These are phyloP conservation scores for Myrmophylax atrothorax DNA, from an alignment of 2,113 vertebrate genomes.

Conservation along the genomic window DNA sequence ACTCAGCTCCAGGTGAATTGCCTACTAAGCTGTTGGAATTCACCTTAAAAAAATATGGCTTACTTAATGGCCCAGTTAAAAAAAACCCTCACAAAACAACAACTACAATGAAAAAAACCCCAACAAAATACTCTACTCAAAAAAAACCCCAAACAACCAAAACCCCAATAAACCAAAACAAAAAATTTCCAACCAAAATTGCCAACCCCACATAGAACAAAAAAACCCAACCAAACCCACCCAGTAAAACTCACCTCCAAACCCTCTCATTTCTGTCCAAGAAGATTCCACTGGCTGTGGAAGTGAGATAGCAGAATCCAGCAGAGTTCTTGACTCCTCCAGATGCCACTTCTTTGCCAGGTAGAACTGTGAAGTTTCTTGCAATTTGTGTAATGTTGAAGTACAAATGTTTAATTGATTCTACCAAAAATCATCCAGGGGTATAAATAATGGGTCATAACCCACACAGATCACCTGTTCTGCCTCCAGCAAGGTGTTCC, in stretches of 20 bases:
- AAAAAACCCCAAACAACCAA: not conserved
- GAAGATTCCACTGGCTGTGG: not conserved
- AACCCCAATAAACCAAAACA: not conserved
- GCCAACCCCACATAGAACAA: not conserved
- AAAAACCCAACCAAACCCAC: fast-evolving
- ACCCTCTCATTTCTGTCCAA: not conserved
- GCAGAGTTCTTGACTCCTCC: not conserved
- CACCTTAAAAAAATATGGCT: not conserved
- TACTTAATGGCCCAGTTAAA: not conserved
- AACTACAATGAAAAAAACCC: not conserved
- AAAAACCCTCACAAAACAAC: not conserved
- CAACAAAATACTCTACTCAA: not conserved
- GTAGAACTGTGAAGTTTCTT: not conserved
- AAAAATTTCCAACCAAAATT: no score
- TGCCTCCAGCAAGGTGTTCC: not conserved
- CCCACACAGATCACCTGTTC: fast-evolving
- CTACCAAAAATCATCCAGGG: no score
- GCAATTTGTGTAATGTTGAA: not conserved
- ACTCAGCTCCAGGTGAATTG: not conserved
- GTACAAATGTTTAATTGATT: not conserved
- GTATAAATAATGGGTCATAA: no score
- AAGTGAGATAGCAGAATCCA: not conserved
- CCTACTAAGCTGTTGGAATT: not conserved
- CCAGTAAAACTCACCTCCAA: not conserved
- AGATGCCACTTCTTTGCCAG: not conserved